A percentile compares a stretch with the other conserved stretches of the same genome.
phyloP scores from a whole-genome alignment of 23 tunicate genomes.

The Botrylloides violaceus region DNA sequence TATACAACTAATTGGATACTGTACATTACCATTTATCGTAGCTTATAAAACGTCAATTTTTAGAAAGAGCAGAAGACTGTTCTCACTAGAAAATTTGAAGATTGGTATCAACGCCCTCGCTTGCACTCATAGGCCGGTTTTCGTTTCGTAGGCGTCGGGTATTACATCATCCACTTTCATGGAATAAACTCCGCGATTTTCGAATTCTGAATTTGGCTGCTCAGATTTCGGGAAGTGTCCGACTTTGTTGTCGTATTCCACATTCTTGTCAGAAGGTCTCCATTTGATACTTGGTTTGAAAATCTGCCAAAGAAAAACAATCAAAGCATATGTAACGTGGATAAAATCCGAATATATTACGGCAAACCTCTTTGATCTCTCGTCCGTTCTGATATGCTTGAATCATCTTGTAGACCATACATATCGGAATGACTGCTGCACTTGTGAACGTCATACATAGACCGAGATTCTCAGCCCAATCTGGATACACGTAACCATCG shows the following conservation, averaged over 20 bases:
- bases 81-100: too few relatives aligned
- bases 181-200: neutral
- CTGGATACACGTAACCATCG: constrained; percentile 47
- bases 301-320: constrained; percentile 26
- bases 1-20: too few relatives aligned
- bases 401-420: constrained; percentile 40
- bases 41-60: too few relatives aligned
- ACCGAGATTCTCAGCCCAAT: constrained; percentile 79
- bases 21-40: too few relatives aligned
- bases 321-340: too few relatives aligned
- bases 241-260: constrained; percentile 33
- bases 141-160: constrained; percentile 8
- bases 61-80: too few relatives aligned
- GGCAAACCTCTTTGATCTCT: constrained; percentile 24
- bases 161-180: neutral
- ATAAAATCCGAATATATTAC: neutral
- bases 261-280: constrained; percentile 60
- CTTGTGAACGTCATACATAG: constrained; percentile 68
- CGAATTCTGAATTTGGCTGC: neutral
- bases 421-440: constrained; percentile 58
- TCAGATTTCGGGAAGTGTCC: constrained; percentile 14
- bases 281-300: constrained; percentile 50
- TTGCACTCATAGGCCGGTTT: too few relatives aligned
- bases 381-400: constrained; percentile 37
- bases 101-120: too few relatives aligned